Conservation (phyloP, 2,797 vertebrate species). For the Orientallactaga sibirica region DNA sequence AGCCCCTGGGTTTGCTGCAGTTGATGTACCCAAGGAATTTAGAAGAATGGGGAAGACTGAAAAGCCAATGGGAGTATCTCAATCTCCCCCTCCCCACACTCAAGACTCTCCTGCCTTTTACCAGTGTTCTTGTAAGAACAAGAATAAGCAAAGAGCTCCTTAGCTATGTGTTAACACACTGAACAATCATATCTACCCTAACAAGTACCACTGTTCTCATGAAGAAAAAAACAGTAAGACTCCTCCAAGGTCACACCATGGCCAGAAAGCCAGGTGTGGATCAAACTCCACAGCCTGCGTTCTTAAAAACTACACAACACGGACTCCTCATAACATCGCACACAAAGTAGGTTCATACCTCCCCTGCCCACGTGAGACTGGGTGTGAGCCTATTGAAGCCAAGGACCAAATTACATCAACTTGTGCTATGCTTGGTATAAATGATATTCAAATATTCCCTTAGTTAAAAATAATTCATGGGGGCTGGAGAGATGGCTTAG, state of each 20-base stretch:
- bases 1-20: neutral
- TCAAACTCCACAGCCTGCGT: neutral
- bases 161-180: too few relatives aligned
- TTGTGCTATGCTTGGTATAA: neutral
- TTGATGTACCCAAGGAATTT: slow-evolving; percentile 10
- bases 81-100: neutral
- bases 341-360: neutral
- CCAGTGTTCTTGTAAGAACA: neutral
- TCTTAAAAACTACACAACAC: neutral
- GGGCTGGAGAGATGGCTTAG: too few relatives aligned
- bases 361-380: neutral
- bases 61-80: neutral
- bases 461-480: too few relatives aligned
- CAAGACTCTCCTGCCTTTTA: neutral
- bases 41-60: neutral
- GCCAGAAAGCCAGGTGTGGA: neutral
- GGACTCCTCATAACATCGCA: neutral
- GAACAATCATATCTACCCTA: too few relatives aligned
- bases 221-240: neutral
- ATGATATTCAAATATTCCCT: slow-evolving; percentile 10
- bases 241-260: neutral
- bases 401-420: slow-evolving; percentile 15
- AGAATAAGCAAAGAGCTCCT: neutral
- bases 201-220: neutral
- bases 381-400: neutral